These are phyloP conservation scores for Acipenser ruthenus DNA, from an alignment of 2,797 vertebrate species.

Conservation along the genomic window DNA sequence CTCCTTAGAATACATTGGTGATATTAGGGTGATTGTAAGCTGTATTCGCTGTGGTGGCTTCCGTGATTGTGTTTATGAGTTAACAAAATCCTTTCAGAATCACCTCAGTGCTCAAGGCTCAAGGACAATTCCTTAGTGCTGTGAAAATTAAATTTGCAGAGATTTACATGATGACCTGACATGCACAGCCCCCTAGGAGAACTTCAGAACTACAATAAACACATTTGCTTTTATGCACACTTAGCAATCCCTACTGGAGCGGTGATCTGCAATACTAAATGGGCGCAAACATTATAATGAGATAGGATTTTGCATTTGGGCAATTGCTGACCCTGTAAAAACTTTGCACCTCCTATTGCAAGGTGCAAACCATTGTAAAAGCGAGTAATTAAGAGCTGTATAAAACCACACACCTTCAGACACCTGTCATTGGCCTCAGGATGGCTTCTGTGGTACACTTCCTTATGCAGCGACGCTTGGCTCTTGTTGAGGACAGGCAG, in stretches of 20 bases:
- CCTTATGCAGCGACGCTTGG: no score
- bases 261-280: no score
- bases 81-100: neutral
- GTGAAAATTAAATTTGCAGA: neutral
- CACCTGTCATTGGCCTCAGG: no score
- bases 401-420: no score
- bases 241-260: neutral
- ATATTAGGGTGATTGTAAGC: neutral
- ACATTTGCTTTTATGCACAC: neutral
- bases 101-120: neutral
- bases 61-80: neutral
- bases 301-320: no score
- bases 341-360: no score
- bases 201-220: neutral
- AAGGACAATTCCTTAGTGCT: constrained; percentile 2
- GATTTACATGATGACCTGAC: neutral
- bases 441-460: no score
- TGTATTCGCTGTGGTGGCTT: neutral
- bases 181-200: neutral
- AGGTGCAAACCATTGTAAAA: no score
- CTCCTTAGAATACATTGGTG: neutral
- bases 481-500: no score
- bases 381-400: no score
- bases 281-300: no score
- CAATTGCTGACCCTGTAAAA: no score